phyloP scores from a whole-genome alignment of 2,797 vertebrate genomes.

The Sebastes miniatus region DNA sequence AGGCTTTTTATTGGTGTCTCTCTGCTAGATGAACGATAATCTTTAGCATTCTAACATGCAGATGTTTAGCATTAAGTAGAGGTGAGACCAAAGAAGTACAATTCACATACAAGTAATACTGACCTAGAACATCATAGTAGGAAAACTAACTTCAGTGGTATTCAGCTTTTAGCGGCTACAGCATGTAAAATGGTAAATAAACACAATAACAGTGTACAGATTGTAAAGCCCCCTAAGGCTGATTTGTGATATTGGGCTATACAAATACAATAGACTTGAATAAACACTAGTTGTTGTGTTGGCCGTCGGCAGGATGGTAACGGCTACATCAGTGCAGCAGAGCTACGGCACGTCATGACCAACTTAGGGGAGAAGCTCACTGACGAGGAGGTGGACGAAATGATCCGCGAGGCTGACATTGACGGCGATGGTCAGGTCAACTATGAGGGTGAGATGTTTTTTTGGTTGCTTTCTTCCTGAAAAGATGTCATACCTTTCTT shows the following conservation, averaged over 20 bases:
- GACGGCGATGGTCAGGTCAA: slow-evolving; percentile 93
- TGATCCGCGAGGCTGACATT: slow-evolving; percentile 93
- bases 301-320: slow-evolving; percentile 84
- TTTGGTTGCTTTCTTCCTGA: not conserved
- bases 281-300: not conserved
- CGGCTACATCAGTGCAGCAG: slow-evolving; percentile 90
- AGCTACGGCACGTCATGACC: slow-evolving; percentile 93
- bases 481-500: not conserved
- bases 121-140: not conserved
- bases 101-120: not conserved
- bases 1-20: not conserved
- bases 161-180: not conserved
- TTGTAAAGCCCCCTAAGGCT: no score
- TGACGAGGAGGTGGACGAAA: slow-evolving; percentile 91
- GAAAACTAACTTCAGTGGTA: not conserved
- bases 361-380: slow-evolving; percentile 93
- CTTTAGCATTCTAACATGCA: not conserved
- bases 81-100: not conserved
- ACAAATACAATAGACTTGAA: no score
- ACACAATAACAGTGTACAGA: not conserved
- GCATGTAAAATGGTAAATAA: not conserved
- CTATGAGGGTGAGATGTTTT: slow-evolving; percentile 85
- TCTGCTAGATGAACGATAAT: not conserved
- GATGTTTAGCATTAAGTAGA: not conserved
- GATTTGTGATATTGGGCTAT: no score